Percentiles rank a stretch among this genome's conserved stretches.
These are phyloP conservation scores for Microctonus hyperodae DNA, from an alignment of 2,888 invertebrate genomes.

Conservation along the genomic window DNA sequence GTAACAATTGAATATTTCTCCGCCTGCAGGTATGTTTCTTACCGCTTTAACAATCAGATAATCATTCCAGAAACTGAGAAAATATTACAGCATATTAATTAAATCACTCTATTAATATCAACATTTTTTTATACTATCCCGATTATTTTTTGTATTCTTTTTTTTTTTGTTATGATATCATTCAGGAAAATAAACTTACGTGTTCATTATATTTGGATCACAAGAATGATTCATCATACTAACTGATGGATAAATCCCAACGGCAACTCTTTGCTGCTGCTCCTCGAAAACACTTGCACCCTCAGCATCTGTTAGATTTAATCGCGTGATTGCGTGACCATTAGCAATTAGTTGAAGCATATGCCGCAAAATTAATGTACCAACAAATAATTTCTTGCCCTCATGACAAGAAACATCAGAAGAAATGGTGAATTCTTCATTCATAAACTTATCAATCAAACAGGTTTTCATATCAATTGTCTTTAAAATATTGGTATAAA, in stretches of 20 bases:
- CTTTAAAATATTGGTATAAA: slow-evolving; percentile 72
- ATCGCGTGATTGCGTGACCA: slow-evolving; percentile 72
- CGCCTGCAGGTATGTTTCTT: slow-evolving; percentile 69
- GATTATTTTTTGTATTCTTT: background rate
- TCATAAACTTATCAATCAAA: slow-evolving; percentile 48
- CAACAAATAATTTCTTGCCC: slow-evolving; percentile 65
- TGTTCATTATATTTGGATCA: slow-evolving; percentile 65
- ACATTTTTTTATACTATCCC: background rate
- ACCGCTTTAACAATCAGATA: slow-evolving; percentile 75
- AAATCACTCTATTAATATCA: background rate
- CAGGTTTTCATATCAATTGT: slow-evolving; percentile 61
- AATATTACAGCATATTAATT: background rate
- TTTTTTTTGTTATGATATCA: background rate
- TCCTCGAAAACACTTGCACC: slow-evolving; percentile 45
- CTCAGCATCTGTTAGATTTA: slow-evolving; percentile 44
- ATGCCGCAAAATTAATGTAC: slow-evolving; percentile 76
- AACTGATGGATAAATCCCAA: slow-evolving; percentile 85
- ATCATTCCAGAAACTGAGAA: slow-evolving; percentile 74
- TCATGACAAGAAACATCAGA: slow-evolving; percentile 42
- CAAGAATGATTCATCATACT: slow-evolving; percentile 96
- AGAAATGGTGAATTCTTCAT: slow-evolving; percentile 42
- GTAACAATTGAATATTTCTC: slow-evolving; percentile 87
- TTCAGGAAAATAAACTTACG: slow-evolving; percentile 22
- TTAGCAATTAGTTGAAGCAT: slow-evolving; percentile 84
- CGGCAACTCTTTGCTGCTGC: slow-evolving; percentile 69